Conservation (phyloP, 2,888 invertebrate genomes). For the Drosophila kanekoi region DNA sequence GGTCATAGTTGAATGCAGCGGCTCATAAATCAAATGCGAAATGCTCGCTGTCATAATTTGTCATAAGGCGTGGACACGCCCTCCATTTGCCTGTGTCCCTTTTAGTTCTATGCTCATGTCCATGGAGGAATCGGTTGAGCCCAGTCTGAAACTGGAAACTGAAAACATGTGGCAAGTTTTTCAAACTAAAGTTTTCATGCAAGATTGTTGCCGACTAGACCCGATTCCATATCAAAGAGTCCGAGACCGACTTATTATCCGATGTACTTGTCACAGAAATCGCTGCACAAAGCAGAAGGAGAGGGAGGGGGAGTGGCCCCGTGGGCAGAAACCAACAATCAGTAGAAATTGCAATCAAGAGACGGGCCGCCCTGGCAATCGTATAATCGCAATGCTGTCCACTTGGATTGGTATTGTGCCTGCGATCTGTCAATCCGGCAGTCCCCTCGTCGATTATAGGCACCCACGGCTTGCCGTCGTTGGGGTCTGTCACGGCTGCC, state of each 20-base stretch:
- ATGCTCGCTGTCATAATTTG: constrained; percentile 83
- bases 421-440: constrained; percentile 66
- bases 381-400: constrained; percentile 28
- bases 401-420: constrained; percentile 44
- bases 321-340: constrained; percentile 18
- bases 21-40: constrained; percentile 79
- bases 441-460: constrained; percentile 20
- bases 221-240: constrained; percentile 39
- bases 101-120: background rate
- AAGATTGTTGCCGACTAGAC: constrained; percentile 45
- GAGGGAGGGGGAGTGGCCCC: constrained; percentile 2
- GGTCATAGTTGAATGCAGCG: constrained; percentile 71
- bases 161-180: constrained; percentile 9
- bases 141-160: background rate
- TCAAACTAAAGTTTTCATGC: constrained; percentile 31
- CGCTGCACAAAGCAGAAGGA: background rate
- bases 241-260: constrained; percentile 40
- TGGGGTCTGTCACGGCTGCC: constrained; percentile 48
- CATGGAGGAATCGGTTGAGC: background rate
- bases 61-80: constrained; percentile 82
- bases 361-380: constrained; percentile 51
- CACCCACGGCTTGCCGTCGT: constrained; percentile 53
- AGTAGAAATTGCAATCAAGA: constrained; percentile 15
- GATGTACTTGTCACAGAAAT: constrained; percentile 55
- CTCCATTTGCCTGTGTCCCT: constrained; percentile 38